Percentiles rank a stretch among this genome's conserved stretches.
Conservation (phyloP, 2,113 vertebrate species). For the Anoura caudifer region DNA sequence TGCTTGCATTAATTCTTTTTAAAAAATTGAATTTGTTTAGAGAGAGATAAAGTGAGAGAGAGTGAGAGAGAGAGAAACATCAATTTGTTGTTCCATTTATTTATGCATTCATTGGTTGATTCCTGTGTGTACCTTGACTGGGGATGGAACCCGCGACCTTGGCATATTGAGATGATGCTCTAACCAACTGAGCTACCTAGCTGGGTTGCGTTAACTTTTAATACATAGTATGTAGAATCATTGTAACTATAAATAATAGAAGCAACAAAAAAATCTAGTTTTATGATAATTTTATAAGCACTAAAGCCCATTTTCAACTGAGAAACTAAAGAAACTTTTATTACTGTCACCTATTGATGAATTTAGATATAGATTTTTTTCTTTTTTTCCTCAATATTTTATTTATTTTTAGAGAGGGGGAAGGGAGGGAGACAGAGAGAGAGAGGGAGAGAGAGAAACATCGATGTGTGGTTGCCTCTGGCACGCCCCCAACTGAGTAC, state of each 20-base stretch:
- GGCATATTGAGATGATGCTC: not conserved
- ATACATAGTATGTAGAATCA: not conserved
- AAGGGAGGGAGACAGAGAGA: too few species aligned
- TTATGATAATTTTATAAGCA: not conserved
- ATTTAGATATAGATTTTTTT: constrained; percentile 7
- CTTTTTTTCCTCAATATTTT: not conserved
- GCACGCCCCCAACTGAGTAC: too few species aligned
- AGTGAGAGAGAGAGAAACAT: not conserved
- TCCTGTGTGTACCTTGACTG: not conserved
- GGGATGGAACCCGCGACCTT: not conserved
- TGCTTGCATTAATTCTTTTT: not conserved
- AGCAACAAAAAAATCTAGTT: not conserved
- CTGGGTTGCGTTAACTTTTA: not conserved
- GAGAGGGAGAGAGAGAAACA: too few species aligned
- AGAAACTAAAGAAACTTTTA: not conserved
- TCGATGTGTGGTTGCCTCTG: too few species aligned
- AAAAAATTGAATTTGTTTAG: not conserved
- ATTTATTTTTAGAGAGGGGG: too few species aligned
- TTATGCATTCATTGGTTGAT: not conserved
- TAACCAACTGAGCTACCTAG: not conserved
- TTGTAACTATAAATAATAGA: not conserved
- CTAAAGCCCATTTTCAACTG: not conserved
- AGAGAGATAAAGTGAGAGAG: not conserved
- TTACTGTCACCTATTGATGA: not conserved
- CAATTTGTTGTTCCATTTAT: not conserved